These are phyloP conservation scores for Chamaea fasciata DNA, from an alignment of 2,113 vertebrate genomes.

Conservation along the genomic window DNA sequence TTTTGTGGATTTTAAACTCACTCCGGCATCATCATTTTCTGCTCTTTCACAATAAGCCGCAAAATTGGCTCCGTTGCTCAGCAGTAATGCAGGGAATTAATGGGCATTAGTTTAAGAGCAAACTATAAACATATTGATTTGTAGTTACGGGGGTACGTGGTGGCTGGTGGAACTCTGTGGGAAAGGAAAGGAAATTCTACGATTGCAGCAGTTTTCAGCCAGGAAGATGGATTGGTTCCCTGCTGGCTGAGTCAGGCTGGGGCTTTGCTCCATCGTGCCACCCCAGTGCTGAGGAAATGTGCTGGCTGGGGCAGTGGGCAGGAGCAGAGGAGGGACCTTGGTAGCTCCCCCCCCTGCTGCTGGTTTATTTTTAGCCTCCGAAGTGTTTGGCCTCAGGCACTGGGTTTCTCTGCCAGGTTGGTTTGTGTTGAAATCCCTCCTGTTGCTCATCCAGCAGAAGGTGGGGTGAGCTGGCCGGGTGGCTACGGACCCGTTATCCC, in stretches of 20 bases:
- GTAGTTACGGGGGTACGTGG: not conserved
- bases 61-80: slow-evolving; percentile 14
- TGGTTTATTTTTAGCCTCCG: not conserved
- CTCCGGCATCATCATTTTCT: not conserved
- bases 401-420: slow-evolving; percentile 12
- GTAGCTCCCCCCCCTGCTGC: not conserved
- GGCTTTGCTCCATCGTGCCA: not conserved
- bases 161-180: not conserved
- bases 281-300: not conserved
- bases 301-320: not conserved
- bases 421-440: not conserved
- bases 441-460: not conserved
- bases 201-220: not conserved
- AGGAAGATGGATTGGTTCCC: not conserved
- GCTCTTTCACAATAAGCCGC: not conserved
- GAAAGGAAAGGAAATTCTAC: not conserved
- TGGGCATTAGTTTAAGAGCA: slow-evolving; percentile 47
- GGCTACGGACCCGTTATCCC: accelerated
- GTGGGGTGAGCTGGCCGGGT: accelerated
- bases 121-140: slow-evolving; percentile 38
- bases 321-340: not conserved
- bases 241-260: not conserved
- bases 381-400: not conserved
- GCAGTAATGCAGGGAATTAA: slow-evolving; percentile 29
- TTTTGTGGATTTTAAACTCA: slow-evolving; percentile 14